These are phyloP conservation scores for Acholoe squamosa DNA, from an alignment of 2,888 invertebrate species.

Conservation along the genomic window DNA sequence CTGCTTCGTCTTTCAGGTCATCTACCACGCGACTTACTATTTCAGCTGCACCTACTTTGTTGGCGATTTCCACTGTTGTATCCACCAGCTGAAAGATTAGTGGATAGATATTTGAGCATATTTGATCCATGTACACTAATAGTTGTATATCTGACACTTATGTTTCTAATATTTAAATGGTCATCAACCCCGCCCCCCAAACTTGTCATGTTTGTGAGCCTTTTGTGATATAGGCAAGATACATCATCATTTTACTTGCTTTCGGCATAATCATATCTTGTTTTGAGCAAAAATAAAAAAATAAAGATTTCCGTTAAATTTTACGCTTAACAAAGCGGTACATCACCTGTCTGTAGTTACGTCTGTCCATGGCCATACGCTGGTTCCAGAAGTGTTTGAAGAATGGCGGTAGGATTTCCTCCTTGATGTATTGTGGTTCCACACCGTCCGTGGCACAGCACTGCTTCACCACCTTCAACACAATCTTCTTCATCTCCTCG, in stretches of 20 bases:
- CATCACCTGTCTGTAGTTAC: conserved; percentile 95
- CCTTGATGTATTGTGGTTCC: conserved; percentile 99
- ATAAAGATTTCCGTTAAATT: no score
- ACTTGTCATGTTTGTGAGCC: no score
- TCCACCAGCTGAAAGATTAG: conserved; percentile 90
- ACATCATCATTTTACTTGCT: no score
- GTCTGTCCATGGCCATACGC: conserved; percentile 98
- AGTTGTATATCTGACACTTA: no score
- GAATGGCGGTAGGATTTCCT: conserved; percentile 98
- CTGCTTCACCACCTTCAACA: conserved; percentile 99
- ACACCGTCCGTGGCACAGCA: conserved; percentile 99
- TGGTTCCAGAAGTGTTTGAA: conserved; percentile 99
- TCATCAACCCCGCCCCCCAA: no score
- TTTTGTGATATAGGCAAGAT: no score
- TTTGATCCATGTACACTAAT: no score
- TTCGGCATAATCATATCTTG: no score
- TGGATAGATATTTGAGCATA: no score
- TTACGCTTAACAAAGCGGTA: no score
- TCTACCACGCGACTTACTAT: conserved; percentile 99
- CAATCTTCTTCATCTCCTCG: conserved; percentile 99
- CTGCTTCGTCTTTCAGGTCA: conserved; percentile 99
- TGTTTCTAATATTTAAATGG: no score
- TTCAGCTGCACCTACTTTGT: conserved; percentile 99
- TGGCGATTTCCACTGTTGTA: conserved; percentile 99
- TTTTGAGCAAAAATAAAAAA: no score